phyloP scores from a whole-genome alignment of 2,113 vertebrate species.

The Hystrix brachyura region DNA sequence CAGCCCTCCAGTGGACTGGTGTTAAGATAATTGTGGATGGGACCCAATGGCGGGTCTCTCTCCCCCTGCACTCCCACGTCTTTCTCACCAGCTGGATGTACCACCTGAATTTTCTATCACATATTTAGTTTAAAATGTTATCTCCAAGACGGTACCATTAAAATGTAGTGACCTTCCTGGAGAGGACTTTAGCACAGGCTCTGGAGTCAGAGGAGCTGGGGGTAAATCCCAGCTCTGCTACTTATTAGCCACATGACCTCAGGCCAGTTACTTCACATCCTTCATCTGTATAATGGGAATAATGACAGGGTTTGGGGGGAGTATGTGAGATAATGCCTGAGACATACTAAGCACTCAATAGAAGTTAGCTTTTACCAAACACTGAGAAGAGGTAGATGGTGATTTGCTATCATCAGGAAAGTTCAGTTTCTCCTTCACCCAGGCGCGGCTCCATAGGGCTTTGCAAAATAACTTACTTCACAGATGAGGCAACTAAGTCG shows the following conservation, averaged over 20 bases:
- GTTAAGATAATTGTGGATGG: not conserved
- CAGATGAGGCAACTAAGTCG: not conserved
- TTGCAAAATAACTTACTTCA: constrained; percentile 43
- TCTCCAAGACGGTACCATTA: not conserved
- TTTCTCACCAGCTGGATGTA: not conserved
- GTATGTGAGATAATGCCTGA: not conserved
- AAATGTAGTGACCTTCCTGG: not conserved
- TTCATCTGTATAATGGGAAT: not conserved
- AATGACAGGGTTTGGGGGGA: not conserved
- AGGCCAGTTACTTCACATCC: not conserved
- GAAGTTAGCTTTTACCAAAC: constrained; percentile 34
- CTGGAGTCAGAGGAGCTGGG: not conserved
- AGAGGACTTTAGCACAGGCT: not conserved
- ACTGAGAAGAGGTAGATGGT: constrained; percentile 1
- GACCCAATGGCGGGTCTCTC: not conserved
- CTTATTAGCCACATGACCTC: not conserved
- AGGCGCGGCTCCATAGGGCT: not conserved
- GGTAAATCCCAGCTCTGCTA: not conserved
- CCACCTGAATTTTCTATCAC: not conserved
- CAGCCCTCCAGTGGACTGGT: not conserved
- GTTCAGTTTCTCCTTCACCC: not conserved
- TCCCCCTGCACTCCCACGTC: not conserved
- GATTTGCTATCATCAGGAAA: not conserved
- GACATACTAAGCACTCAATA: not conserved
- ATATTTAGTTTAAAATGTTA: constrained; percentile 3